These are phyloP conservation scores for Manis javanica DNA, from an alignment of 2,797 vertebrate species.

Conservation along the genomic window DNA sequence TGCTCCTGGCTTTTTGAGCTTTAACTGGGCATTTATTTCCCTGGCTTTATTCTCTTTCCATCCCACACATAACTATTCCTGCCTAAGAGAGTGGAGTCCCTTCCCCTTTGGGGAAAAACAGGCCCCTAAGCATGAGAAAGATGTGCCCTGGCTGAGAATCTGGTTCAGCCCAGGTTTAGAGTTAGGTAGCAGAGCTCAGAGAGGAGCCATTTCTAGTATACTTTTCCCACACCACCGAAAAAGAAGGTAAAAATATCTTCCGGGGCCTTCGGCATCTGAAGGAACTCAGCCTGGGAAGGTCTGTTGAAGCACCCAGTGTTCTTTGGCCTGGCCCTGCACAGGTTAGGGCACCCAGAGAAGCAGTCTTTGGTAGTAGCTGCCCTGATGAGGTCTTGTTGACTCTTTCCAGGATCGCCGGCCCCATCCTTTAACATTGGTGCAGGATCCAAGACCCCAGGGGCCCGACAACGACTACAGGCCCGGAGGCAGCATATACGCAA, in stretches of 20 bases:
- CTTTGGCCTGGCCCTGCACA: not conserved
- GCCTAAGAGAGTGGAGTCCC: not conserved
- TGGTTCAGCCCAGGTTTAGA: not conserved
- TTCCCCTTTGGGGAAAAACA: not conserved
- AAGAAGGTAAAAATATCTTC: not conserved
- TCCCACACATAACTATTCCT: not conserved
- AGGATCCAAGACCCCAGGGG: conserved; percentile 90
- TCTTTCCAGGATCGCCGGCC: conserved; percentile 86
- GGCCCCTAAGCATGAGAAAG: not conserved
- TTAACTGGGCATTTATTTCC: too few species aligned
- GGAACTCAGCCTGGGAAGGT: not conserved
- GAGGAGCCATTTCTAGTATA: too few species aligned
- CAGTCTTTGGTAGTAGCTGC: too few species aligned
- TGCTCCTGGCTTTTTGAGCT: too few species aligned
- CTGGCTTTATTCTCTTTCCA: too few species aligned
- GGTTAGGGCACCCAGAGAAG: not conserved
- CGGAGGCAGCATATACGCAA: conserved; percentile 95
- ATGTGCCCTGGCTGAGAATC: not conserved
- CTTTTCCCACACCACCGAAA: not conserved
- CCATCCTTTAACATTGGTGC: conserved; percentile 95
- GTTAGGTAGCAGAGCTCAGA: not conserved
- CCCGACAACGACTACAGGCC: conserved; percentile 94
- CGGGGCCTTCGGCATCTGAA: too few species aligned
- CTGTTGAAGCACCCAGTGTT: not conserved
- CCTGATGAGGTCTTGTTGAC: conserved; percentile 48